These are phyloP conservation scores for Prunella strophiata DNA, from an alignment of 2,797 vertebrate genomes.

Conservation along the genomic window DNA sequence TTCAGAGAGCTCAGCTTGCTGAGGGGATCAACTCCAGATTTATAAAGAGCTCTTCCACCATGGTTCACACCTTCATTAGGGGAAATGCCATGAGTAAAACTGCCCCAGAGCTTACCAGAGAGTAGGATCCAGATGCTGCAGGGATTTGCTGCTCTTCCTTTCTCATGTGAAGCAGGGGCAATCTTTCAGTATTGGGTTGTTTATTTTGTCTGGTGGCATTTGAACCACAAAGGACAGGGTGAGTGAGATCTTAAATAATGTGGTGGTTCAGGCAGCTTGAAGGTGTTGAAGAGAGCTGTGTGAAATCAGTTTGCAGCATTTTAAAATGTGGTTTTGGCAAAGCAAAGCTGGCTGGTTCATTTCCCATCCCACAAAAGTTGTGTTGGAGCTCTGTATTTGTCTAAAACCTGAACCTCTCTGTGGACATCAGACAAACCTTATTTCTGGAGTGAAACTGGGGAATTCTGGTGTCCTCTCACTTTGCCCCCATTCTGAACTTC, in stretches of 20 bases:
- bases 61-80: neutral
- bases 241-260: neutral
- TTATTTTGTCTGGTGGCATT: slow-evolving; percentile 22
- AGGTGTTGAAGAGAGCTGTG: neutral
- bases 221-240: neutral
- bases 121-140: neutral
- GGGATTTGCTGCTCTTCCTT: neutral
- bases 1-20: neutral
- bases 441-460: neutral
- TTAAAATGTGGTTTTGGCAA: slow-evolving; percentile 6
- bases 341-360: neutral
- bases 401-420: neutral
- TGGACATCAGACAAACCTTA: neutral
- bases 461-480: neutral
- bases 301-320: neutral
- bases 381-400: neutral
- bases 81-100: neutral
- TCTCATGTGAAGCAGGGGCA: neutral
- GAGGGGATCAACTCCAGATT: neutral
- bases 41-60: neutral
- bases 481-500: neutral
- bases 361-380: neutral
- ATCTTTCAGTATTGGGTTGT: neutral
- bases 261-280: neutral
- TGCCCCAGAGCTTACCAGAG: neutral